phyloP scores from a whole-genome alignment of 2,888 invertebrate genomes.

The Branchellion lobata region DNA sequence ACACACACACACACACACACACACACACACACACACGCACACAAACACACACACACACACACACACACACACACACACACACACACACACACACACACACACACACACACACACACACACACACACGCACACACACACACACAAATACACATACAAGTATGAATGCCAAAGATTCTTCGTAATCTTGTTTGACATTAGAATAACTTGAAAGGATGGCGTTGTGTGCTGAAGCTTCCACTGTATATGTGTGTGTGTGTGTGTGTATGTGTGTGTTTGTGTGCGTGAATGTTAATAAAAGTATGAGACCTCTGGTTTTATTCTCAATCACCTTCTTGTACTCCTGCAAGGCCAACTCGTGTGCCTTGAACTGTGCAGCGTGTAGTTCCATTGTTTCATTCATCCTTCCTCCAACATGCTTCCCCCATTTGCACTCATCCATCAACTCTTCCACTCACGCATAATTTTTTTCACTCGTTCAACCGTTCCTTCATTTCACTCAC shows the following conservation, averaged over 20 bases:
- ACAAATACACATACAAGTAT: background rate
- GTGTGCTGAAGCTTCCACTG: background rate
- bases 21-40: too few relatives aligned
- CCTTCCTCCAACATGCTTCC: too few relatives aligned
- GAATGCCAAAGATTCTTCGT: background rate
- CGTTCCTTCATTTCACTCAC: background rate
- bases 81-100: background rate
- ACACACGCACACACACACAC: too few relatives aligned
- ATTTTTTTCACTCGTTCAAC: background rate
- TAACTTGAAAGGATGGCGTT: background rate
- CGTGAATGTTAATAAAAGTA: background rate
- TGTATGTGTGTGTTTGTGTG: slow-evolving; percentile 1
- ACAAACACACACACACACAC: too few relatives aligned
- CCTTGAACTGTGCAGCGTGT: background rate
- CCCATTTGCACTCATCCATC: too few relatives aligned
- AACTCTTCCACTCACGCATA: too few relatives aligned
- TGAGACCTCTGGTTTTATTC: slow-evolving; percentile 4
- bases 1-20: background rate
- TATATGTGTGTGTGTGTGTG: slow-evolving; percentile 25
- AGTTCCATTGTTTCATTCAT: too few relatives aligned
- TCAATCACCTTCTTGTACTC: background rate
- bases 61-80: background rate
- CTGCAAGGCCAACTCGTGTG: background rate
- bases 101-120: background rate
- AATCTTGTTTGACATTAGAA: background rate